A percentile compares a stretch with the other conserved stretches of the same genome.
phyloP scores from a whole-genome alignment of 2,113 vertebrate genomes.

The Erinaceus europaeus region DNA sequence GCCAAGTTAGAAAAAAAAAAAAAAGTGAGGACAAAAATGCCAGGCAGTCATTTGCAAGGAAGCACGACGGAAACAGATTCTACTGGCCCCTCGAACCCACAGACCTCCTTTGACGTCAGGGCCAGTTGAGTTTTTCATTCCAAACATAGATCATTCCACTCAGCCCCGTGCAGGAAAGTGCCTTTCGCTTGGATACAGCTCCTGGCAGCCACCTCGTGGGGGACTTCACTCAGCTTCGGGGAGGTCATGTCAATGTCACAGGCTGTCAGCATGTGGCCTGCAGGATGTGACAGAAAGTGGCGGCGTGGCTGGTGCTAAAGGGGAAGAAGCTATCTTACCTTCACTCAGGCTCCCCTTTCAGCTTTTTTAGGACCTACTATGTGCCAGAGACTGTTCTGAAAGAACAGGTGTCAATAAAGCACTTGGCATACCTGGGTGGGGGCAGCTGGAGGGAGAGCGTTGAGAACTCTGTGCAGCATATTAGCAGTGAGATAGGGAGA shows the following conservation, averaged over 20 bases:
- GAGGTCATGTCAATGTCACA: slow-evolving; percentile 55
- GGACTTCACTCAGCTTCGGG: slow-evolving; percentile 11
- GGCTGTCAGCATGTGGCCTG: not conserved
- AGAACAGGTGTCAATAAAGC: too few relatives aligned
- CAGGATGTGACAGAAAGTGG: slow-evolving; percentile 24
- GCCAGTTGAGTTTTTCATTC: slow-evolving; percentile 52
- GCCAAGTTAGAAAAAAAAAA: slow-evolving; percentile 45
- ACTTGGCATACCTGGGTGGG: too few relatives aligned
- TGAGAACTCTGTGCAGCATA: not conserved
- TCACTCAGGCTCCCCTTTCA: not conserved
- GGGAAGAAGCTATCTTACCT: not conserved
- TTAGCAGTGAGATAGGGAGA: not conserved
- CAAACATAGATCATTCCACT: slow-evolving; percentile 61
- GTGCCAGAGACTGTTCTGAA: slow-evolving; percentile 18
- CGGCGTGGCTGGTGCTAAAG: slow-evolving; percentile 10
- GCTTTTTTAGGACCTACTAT: slow-evolving; percentile 1
- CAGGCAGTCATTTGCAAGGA: slow-evolving; percentile 63
- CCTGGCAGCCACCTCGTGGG: not conserved
- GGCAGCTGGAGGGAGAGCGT: not conserved
- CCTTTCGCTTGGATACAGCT: slow-evolving; percentile 48
- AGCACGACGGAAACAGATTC: slow-evolving; percentile 51
- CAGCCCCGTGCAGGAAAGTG: slow-evolving; percentile 42
- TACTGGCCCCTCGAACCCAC: slow-evolving; percentile 57
- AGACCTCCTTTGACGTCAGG: slow-evolving; percentile 61
- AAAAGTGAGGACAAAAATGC: slow-evolving; percentile 64